A percentile compares a stretch with the other conserved stretches of the same genome.
These are phyloP conservation scores for Lochmaea capreae DNA, from an alignment of 2,888 invertebrate species.

Conservation along the genomic window DNA sequence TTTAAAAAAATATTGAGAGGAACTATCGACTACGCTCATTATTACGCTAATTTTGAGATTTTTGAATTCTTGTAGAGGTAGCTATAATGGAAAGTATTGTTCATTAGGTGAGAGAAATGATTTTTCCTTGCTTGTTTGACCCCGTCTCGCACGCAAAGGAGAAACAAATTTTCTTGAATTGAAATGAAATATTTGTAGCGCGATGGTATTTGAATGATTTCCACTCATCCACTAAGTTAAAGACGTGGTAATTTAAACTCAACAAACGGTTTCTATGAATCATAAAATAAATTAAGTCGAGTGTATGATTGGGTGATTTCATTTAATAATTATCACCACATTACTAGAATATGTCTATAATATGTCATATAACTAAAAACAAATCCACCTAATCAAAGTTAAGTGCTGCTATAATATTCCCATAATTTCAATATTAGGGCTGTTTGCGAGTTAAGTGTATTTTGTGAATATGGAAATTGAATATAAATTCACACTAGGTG, in stretches of 20 bases:
- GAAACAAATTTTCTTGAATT: too few species aligned
- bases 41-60: too few species aligned
- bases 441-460: not conserved
- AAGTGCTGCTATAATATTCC: conserved; percentile 7
- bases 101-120: too few species aligned
- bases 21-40: too few species aligned
- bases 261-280: not conserved
- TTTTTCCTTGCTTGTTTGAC: too few species aligned
- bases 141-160: too few species aligned
- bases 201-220: too few species aligned
- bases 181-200: too few species aligned
- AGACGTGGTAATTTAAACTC: not conserved
- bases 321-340: not conserved
- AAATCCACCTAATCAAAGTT: not conserved
- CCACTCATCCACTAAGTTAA: not conserved
- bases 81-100: too few species aligned
- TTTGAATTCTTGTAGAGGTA: too few species aligned
- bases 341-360: not conserved
- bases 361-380: conserved; percentile 1
- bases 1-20: too few species aligned
- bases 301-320: not conserved
- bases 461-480: conserved; percentile 5
- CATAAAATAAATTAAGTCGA: not conserved
- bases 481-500: conserved; percentile 1
- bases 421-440: not conserved